Evolutionary conservation across 1,140 invertebrate genomes (phyloP).

Genomic region (Aphaenogaster ashmeadi): DNA sequence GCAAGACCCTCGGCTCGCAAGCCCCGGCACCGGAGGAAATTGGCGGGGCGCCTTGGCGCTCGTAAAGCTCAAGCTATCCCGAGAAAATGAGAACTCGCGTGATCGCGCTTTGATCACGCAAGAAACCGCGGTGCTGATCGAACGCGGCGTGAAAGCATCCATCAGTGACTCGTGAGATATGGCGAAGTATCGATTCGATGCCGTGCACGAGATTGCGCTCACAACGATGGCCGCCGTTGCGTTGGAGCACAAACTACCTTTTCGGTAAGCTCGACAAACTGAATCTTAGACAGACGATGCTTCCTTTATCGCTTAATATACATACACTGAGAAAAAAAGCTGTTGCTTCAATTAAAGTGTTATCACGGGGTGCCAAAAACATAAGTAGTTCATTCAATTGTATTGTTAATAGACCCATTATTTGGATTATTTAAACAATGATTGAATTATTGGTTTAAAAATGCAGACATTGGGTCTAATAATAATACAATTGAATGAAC

Average conservation of each 20-base stretch:
- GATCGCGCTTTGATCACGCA: conserved; percentile 70
- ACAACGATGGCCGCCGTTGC: conserved; percentile 13
- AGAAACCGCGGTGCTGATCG: conserved; percentile 60
- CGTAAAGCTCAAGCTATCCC: conserved; percentile 53
- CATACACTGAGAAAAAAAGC: too few species aligned
- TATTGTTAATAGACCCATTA: too few species aligned
- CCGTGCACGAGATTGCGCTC: not conserved
- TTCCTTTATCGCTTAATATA: not conserved
- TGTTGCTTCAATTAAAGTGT: too few species aligned
- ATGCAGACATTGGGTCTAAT: too few species aligned
- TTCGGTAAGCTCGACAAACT: not conserved
- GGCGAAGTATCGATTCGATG: conserved; percentile 48
- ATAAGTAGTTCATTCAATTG: too few species aligned
- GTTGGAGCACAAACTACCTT: conserved; percentile 16
- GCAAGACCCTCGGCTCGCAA: not conserved
- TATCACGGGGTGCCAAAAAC: too few species aligned
- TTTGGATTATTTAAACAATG: too few species aligned
- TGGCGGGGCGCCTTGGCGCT: conserved; percentile 30
- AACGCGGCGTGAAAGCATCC: conserved; percentile 58
- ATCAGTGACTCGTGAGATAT: conserved; percentile 50
- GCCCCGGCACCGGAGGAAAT: conserved; percentile 44
- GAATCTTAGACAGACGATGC: not conserved
- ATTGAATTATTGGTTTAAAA: too few species aligned
- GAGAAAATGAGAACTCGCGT: conserved; percentile 69
- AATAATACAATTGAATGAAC: too few species aligned